These are phyloP conservation scores for Oophaga pumilio DNA, from an alignment of 2,113 vertebrate species.

Conservation along the genomic window DNA sequence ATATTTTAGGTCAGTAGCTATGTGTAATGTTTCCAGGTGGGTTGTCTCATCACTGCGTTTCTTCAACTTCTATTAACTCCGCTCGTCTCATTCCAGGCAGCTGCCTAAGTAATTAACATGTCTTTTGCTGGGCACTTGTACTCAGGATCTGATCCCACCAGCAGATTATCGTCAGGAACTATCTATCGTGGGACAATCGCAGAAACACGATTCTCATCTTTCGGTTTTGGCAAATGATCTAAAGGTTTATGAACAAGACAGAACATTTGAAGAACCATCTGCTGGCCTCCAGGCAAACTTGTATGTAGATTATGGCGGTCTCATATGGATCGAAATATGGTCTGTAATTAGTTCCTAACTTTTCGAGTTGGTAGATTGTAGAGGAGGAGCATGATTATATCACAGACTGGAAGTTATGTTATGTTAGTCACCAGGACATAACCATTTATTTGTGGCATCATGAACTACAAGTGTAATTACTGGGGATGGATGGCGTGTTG, in stretches of 20 bases:
- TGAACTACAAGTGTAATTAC: neutral
- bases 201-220: neutral
- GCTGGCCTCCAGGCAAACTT: conserved; percentile 13
- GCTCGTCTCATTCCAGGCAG: too few relatives aligned
- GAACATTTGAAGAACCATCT: conserved; percentile 9
- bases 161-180: neutral
- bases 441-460: neutral
- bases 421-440: neutral
- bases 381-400: neutral
- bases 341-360: neutral
- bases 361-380: neutral
- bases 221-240: conserved; percentile 1
- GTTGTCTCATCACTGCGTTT: too few relatives aligned
- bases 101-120: neutral
- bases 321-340: neutral
- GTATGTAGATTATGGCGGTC: neutral
- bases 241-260: neutral
- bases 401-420: neutral
- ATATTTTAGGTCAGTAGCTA: neutral
- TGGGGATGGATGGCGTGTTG: neutral
- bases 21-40: neutral
- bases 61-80: neutral
- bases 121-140: neutral
- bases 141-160: neutral
- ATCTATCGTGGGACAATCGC: neutral